These are phyloP conservation scores for Drepanosiphum platanoidis DNA, from an alignment of 2,888 invertebrate species.

Conservation along the genomic window DNA sequence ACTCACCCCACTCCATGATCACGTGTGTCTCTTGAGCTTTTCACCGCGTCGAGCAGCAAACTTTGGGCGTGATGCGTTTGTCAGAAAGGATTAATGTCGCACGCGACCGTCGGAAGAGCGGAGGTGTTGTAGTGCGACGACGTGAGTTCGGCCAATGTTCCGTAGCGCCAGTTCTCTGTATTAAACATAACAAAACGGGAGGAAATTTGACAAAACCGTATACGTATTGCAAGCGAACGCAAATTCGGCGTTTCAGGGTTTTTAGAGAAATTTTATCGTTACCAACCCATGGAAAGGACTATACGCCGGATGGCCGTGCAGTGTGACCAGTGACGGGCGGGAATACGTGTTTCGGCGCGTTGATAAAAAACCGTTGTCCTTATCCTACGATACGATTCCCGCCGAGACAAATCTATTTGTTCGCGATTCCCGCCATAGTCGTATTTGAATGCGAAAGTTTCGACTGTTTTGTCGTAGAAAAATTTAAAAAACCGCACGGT, in stretches of 20 bases:
- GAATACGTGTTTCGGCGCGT: too few species aligned
- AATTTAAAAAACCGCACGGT: too few species aligned
- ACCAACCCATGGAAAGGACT: constrained; percentile 44
- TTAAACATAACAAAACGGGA: constrained; percentile 52
- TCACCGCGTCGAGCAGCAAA: background rate
- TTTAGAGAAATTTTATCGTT: constrained; percentile 46
- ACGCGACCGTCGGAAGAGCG: background rate
- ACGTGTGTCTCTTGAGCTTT: constrained; percentile 37
- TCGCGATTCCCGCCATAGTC: too few species aligned
- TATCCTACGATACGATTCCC: too few species aligned
- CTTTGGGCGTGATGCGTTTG: constrained; percentile 21
- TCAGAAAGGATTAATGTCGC: constrained; percentile 30
- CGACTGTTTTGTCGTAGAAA: too few species aligned
- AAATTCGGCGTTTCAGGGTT: constrained; percentile 43
- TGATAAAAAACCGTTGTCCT: too few species aligned
- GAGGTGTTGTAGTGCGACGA: background rate
- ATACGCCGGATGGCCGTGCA: background rate
- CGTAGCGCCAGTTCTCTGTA: background rate
- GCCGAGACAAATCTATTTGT: too few species aligned
- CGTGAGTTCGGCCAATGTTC: constrained; percentile 19
- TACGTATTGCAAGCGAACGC: constrained; percentile 11
- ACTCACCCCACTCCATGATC: constrained; percentile 63
- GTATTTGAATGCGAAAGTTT: too few species aligned
- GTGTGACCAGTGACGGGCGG: background rate
- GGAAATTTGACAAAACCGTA: constrained; percentile 9